Evolutionary conservation across 2,113 vertebrate species (phyloP), one percentile per base, ranked within the genome.

Genomic region (Pyxicephalus adspersus): DNA sequence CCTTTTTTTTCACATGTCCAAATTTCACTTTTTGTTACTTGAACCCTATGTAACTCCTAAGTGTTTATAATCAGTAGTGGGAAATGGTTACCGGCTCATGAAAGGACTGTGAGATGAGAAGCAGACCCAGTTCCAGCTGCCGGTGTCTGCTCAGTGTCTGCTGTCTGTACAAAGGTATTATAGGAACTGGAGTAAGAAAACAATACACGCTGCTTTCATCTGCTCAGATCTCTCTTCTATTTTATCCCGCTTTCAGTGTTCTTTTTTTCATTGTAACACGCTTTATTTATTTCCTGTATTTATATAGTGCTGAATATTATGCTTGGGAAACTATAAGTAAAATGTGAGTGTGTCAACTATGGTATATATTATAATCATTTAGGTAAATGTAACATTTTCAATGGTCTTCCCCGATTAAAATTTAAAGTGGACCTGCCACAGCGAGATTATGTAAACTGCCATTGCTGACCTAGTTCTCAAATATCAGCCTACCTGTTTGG

Each of bases 41-140:
- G 78, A 81, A 72, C 68, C 57, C 78, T 54, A 68, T 73, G 68
- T 73, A 72, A 72, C 68, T 64, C 50, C 7, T 81, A 81, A 81
- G 78, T 81, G 78, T 73, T 81, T 72, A 81, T 81, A 81, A 81
- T 81, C 78, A 81, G 68, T 81, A 81, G 78, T 81, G 68, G 78
- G 58, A 81, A 81, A 81, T 64, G 78, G 78, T 64, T 81, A 58
- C 70, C 78, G 17, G n/a, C 67, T 81, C 78, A 64, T 72, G 68
- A 81, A 81, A 81, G 78, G 67, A 61, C 58, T 19, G 20, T 11
- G 57, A 81, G 78, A 81, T 58, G 64, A 81, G 78, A 81, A 81
- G 58, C 78, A 81, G 78, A 81, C 67, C 7, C n/a, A 6, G 57
- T n/a, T 81, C 58, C 60, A 25, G 67, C 68, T 81, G 67, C 78